These are phyloP conservation scores for Gryllus bimaculatus DNA, from an alignment of 1,140 invertebrate species.

Conservation along the genomic window DNA sequence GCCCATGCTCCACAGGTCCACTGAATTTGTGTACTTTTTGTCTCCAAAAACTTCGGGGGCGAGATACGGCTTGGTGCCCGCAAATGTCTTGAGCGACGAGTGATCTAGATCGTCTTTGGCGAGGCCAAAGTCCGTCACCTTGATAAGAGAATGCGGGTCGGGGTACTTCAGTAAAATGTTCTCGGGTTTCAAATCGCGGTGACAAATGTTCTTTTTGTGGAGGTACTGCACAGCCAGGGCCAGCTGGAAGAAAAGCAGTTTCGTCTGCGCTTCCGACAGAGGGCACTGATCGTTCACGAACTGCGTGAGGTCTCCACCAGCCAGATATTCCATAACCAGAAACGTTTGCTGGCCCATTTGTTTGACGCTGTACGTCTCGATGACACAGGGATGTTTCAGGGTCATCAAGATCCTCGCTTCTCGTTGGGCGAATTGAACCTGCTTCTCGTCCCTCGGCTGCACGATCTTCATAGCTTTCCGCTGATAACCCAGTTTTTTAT, in stretches of 20 bases:
- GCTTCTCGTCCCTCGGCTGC: not conserved
- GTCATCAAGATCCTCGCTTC: not conserved
- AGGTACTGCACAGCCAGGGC: conserved; percentile 71
- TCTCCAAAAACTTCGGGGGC: too few species aligned
- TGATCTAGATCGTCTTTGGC: too few species aligned
- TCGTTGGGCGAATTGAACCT: not conserved
- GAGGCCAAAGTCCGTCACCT: too few species aligned
- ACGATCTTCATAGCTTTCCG: not conserved
- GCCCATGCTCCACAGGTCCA: too few species aligned
- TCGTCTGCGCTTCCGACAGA: conserved; percentile 55
- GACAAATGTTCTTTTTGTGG: conserved; percentile 71
- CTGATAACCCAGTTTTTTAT: not conserved
- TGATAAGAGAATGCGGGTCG: too few species aligned
- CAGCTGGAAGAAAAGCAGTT: conserved; percentile 79
- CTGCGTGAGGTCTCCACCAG: not conserved
- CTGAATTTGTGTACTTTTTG: too few species aligned
- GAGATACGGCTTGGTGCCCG: too few species aligned
- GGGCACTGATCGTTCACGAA: not conserved
- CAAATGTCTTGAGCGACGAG: too few species aligned
- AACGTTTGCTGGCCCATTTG: not conserved
- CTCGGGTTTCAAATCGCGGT: conserved; percentile 67
- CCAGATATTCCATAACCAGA: not conserved
- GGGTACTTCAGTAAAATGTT: too few species aligned
- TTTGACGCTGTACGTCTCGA: not conserved
- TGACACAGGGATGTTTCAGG: not conserved